Evolutionary conservation across 2,113 vertebrate species (phyloP).

Genomic region (Megaleporinus macrocephalus): DNA sequence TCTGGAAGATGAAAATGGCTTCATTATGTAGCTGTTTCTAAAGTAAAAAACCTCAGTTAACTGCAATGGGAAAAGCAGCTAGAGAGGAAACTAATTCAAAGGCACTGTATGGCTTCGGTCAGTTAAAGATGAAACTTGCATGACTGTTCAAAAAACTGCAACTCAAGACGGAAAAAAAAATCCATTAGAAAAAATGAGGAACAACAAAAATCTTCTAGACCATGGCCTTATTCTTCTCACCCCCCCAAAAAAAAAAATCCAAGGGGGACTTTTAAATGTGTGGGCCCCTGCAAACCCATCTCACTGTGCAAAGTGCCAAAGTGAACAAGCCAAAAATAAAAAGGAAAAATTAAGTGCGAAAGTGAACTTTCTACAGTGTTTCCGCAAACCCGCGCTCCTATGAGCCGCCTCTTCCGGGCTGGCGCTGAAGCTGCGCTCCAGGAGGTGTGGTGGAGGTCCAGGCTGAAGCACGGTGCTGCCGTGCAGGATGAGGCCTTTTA

Average conservation of each 20-base stretch:
- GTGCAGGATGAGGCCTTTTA: conserved; percentile 69
- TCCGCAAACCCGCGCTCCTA: conserved; percentile 76
- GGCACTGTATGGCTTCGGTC: conserved; percentile 98
- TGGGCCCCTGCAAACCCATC: conserved; percentile 69
- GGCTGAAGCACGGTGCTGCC: conserved; percentile 55
- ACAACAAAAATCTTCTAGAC: conserved; percentile 79
- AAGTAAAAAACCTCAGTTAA: conserved; percentile 88
- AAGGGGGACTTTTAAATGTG: conserved; percentile 82
- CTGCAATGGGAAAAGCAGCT: conserved; percentile 72
- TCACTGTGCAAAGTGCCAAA: conserved; percentile 92
- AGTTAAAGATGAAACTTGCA: conserved; percentile 89
- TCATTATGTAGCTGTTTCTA: conserved; percentile 50
- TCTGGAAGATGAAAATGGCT: conserved; percentile 94
- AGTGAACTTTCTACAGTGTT: conserved; percentile 88
- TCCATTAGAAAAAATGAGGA: conserved; percentile 75
- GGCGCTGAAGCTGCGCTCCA: conserved; percentile 74
- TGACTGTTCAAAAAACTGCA: conserved; percentile 79
- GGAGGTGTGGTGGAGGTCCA: conserved; percentile 58
- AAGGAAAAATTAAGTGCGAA: conserved; percentile 98
- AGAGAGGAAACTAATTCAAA: conserved; percentile 86
- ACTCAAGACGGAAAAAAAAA: conserved; percentile 76
- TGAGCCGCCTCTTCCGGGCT: conserved; percentile 75
- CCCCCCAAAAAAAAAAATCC: conserved; percentile 78
- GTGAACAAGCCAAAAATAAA: conserved; percentile 89
- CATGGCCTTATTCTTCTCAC: conserved; percentile 81